These are phyloP conservation scores for cattle (Bos taurus) DNA, from an alignment of 2,113 vertebrate species.

Conservation along the genomic window ARS-UCD2.0 NC_037333.1:23698001-23698500, in stretches of 20 bases:
- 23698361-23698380: not conserved
- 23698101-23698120: not conserved
- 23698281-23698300: not conserved
- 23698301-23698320: not conserved
- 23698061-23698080: not conserved
- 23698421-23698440: not conserved
- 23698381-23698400: not conserved
- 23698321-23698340: not conserved
- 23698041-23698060: not conserved
- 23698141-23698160: not conserved
- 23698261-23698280: not conserved
- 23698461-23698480: not conserved
- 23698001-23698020: not conserved
- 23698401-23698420: not conserved
- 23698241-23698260: not conserved
- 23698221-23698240: constrained; percentile 18
- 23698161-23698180: not conserved
- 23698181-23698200: not conserved
- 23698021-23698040: not conserved
- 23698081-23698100: not conserved
- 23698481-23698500: not conserved
- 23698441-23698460: not conserved
- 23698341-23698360: not conserved
- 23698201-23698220: constrained; percentile 40
- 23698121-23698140: not conserved